Conservation (phyloP, 2,113 vertebrate genomes). For the Cyanocitta stelleri region DNA sequence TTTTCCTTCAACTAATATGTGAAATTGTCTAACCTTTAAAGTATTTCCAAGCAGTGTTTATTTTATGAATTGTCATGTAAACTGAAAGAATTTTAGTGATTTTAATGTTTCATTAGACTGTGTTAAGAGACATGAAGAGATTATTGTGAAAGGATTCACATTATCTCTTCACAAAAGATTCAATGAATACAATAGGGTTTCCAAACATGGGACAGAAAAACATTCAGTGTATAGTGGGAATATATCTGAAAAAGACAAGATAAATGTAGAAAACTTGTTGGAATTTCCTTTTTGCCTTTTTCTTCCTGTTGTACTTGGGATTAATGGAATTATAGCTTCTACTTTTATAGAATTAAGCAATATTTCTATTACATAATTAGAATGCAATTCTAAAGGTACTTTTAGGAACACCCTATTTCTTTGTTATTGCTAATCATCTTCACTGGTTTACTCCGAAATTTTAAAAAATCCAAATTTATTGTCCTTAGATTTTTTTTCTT, state of each 20-base stretch:
- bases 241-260: background rate
- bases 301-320: background rate
- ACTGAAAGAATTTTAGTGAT: background rate
- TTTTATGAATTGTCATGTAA: background rate
- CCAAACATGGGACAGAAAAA: background rate
- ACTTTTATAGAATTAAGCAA: background rate
- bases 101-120: background rate
- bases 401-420: background rate
- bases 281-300: background rate
- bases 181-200: background rate
- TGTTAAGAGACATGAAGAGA: background rate
- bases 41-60: background rate
- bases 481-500: background rate
- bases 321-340: background rate
- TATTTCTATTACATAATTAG: background rate
- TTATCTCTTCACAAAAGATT: background rate
- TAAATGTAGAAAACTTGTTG: background rate
- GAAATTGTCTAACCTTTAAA: background rate
- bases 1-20: background rate
- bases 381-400: background rate
- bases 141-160: background rate
- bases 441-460: background rate
- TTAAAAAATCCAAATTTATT: background rate
- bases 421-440: background rate
- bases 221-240: background rate